These are phyloP conservation scores for Xestia c-nigrum DNA, from an alignment of 2,888 invertebrate genomes.

Conservation along the genomic window DNA sequence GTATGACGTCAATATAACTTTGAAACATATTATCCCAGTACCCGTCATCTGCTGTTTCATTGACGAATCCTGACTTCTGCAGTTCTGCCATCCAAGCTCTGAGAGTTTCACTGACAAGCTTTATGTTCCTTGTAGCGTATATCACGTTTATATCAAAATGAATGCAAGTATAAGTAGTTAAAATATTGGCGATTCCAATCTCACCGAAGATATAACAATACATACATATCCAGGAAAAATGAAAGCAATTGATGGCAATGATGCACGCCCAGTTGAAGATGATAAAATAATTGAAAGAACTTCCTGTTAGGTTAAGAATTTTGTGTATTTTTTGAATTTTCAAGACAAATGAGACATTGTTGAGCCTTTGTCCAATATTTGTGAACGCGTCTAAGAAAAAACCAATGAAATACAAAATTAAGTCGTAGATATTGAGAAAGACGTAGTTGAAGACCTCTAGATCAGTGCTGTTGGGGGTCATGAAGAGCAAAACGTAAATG, in stretches of 20 bases:
- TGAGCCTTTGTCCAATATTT: slow-evolving; percentile 20
- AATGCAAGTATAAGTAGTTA: not conserved
- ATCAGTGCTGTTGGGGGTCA: not conserved
- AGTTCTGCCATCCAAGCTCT: slow-evolving; percentile 11
- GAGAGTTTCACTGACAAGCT: not conserved
- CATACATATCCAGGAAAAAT: not conserved
- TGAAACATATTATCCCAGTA: slow-evolving; percentile 25
- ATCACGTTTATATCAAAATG: slow-evolving; percentile 26
- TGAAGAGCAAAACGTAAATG: not conserved
- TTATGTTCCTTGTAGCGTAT: slow-evolving; percentile 17
- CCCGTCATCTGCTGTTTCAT: not conserved
- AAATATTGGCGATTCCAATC: not conserved
- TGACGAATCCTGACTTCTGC: slow-evolving; percentile 1
- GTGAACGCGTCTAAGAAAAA: not conserved
- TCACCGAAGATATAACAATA: not conserved
- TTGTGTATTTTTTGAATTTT: slow-evolving; percentile 29
- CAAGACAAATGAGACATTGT: slow-evolving; percentile 35
- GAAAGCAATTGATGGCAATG: slow-evolving; percentile 4
- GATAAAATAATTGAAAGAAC: not conserved
- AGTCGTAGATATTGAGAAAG: not conserved
- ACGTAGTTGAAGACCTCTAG: not conserved
- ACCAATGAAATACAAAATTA: not conserved
- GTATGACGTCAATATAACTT: slow-evolving; percentile 10
- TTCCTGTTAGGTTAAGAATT: slow-evolving; percentile 13
- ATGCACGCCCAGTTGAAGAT: slow-evolving; percentile 25